Evolutionary conservation across 2,888 invertebrate genomes (phyloP).

Genomic region (Myathropa florea): DNA sequence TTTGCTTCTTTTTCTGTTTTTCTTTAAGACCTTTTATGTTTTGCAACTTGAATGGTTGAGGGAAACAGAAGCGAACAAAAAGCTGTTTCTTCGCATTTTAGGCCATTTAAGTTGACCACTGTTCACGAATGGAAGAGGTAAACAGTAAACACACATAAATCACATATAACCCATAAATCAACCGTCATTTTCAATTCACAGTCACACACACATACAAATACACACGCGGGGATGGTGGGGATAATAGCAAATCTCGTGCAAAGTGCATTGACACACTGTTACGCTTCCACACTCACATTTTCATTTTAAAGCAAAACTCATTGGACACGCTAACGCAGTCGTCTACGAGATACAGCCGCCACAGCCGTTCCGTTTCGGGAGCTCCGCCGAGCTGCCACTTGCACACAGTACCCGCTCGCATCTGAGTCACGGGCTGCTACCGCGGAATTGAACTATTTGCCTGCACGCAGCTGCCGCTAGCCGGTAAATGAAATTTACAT

Average conservation of each 20-base stretch:
- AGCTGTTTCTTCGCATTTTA: constrained; percentile 8
- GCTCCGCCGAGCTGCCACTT: constrained; percentile 20
- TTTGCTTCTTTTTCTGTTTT: neutral
- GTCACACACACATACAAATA: neutral
- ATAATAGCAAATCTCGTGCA: constrained; percentile 32
- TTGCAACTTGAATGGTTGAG: constrained; percentile 1
- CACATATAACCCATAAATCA: constrained; percentile 40
- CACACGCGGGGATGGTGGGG: neutral
- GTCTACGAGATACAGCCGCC: neutral
- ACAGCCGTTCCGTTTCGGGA: constrained; percentile 41
- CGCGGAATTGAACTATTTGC: constrained; percentile 24
- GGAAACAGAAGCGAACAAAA: neutral
- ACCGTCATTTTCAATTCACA: neutral
- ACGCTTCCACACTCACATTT: constrained; percentile 29
- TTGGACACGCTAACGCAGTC: constrained; percentile 52
- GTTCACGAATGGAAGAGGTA: constrained; percentile 24
- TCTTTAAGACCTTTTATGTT: constrained; percentile 10
- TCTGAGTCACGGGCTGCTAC: constrained; percentile 17
- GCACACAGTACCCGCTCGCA: constrained; percentile 7
- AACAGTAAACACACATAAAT: constrained; percentile 37
- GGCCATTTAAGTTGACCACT: constrained; percentile 23
- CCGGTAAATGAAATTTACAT: constrained; percentile 53
- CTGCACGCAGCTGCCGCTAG: constrained; percentile 27
- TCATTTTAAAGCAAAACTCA: constrained; percentile 8
- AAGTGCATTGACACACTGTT: constrained; percentile 53